These are phyloP conservation scores for Alectura lathami DNA, from an alignment of 2,113 vertebrate genomes.

Conservation along the genomic window DNA sequence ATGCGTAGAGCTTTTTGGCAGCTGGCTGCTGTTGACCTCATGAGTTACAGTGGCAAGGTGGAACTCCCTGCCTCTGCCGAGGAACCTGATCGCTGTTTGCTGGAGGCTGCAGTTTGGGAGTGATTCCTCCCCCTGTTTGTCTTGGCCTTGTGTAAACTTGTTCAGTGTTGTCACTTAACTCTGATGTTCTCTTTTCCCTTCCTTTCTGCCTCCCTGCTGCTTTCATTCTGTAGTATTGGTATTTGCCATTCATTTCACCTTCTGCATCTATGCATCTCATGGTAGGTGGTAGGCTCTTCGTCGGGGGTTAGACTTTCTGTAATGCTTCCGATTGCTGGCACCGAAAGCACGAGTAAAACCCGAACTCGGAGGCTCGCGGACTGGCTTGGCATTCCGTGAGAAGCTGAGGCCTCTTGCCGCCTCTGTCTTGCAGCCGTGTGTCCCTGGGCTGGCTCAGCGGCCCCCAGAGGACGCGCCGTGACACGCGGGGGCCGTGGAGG, in stretches of 20 bases:
- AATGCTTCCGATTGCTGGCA: slow-evolving; percentile 53
- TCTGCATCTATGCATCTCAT: slow-evolving; percentile 80
- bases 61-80: not conserved
- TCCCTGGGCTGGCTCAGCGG: not conserved
- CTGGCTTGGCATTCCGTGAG: not conserved
- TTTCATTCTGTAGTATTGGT: slow-evolving; percentile 80
- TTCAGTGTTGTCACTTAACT: slow-evolving; percentile 65
- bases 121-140: not conserved
- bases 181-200: slow-evolving; percentile 72
- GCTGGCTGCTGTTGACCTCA: not conserved
- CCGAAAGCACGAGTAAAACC: slow-evolving; percentile 24
- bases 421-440: not conserved
- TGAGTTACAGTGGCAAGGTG: not conserved
- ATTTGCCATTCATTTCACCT: slow-evolving; percentile 81
- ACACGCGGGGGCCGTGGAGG: not conserved
- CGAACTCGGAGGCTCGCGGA: not conserved
- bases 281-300: slow-evolving; percentile 75
- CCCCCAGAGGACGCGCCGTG: not conserved
- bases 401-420: not conserved
- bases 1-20: not conserved
- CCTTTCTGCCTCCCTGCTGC: slow-evolving; percentile 71
- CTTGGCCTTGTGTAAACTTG: slow-evolving; percentile 9
- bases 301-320: slow-evolving; percentile 46
- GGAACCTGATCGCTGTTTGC: not conserved
- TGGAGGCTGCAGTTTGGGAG: not conserved